These are phyloP conservation scores for Sebastes iracundus DNA, from an alignment of 2,797 vertebrate species.

Conservation along the genomic window DNA sequence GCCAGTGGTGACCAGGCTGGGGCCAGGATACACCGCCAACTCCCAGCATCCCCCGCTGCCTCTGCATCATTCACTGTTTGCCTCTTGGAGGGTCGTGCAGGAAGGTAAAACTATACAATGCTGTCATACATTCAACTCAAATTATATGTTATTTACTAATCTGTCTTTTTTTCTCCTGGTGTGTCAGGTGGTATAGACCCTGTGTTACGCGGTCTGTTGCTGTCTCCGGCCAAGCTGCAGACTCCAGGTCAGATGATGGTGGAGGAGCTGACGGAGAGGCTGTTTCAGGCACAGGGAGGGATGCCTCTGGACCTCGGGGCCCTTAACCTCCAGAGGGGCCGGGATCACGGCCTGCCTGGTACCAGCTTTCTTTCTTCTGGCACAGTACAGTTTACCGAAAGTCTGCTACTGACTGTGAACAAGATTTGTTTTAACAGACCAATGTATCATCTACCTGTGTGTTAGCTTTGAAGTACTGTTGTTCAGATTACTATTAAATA, in stretches of 20 bases:
- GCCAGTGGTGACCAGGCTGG: conserved; percentile 77
- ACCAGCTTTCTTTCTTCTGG: not conserved
- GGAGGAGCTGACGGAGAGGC: conserved; percentile 85
- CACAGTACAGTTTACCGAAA: not conserved
- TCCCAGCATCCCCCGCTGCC: conserved; percentile 74
- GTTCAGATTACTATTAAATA: no score
- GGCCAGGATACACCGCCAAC: conserved; percentile 72
- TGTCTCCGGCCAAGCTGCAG: conserved; percentile 85
- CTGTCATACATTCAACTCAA: not conserved
- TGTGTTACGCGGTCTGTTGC: conserved; percentile 82
- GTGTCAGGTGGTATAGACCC: conserved; percentile 85
- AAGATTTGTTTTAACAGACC: not conserved
- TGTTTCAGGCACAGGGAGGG: conserved; percentile 86
- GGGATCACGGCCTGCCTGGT: conserved; percentile 87
- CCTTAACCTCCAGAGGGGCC: conserved; percentile 85
- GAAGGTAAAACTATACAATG: conserved; percentile 72
- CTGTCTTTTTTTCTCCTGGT: not conserved
- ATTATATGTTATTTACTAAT: not conserved
- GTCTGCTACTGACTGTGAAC: not conserved
- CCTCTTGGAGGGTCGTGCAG: conserved; percentile 84
- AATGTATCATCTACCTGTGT: not conserved
- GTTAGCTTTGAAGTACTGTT: not conserved
- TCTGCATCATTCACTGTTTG: conserved; percentile 82
- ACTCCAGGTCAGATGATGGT: conserved; percentile 88
- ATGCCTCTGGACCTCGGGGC: conserved; percentile 85